Evolutionary conservation across 2,113 vertebrate genomes (phyloP), one percentile per base, ranked within the genome.

Genomic region (Tachysurus vachellii): DNA sequence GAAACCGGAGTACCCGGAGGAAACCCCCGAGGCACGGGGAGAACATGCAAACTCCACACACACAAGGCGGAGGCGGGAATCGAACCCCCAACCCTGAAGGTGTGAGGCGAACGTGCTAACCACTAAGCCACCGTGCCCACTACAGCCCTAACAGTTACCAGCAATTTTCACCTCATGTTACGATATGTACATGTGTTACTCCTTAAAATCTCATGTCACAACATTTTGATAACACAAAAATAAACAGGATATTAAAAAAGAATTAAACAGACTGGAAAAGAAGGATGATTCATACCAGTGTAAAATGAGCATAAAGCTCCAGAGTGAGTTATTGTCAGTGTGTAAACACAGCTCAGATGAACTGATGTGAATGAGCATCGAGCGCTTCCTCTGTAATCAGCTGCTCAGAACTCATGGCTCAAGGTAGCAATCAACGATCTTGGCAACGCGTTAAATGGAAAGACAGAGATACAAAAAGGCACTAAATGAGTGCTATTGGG

Each of bases 351-450:
- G 84, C 84, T 79, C 26, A 54, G 59, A 85, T 19, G 44, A 76
- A 76, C 13, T n/a, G 21, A 85, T 61, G 53, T 61, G 83, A 44
- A 47, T 56, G 36, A 82, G 47, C 57, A 83, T 21, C 56, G 81
- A 66, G 71, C 11, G 4, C 86, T 68, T 80, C 61, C 59, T 54
- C 76, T 80, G 28, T n/a, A 87, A 73, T 83, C 80, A 86, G 80
- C 42, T 28, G 36, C 80, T 59, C 47, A 31, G 56, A 82, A 73
- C 86, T 73, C 66, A 36, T 53, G 62, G 87, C 83, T 88, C 57
- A 85, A 12, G 81, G 81, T 83, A 53, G 61, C 16, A 83, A 62
- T 66, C 87, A 85, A 81, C 17, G 75, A 64, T 81, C 83, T 82
- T 82, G 54, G 77, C 68, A 80, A 80, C 3, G 14, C 17, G 79